Evolutionary conservation across 2,888 invertebrate genomes (phyloP).

Genomic region (Phasia obesa): DNA sequence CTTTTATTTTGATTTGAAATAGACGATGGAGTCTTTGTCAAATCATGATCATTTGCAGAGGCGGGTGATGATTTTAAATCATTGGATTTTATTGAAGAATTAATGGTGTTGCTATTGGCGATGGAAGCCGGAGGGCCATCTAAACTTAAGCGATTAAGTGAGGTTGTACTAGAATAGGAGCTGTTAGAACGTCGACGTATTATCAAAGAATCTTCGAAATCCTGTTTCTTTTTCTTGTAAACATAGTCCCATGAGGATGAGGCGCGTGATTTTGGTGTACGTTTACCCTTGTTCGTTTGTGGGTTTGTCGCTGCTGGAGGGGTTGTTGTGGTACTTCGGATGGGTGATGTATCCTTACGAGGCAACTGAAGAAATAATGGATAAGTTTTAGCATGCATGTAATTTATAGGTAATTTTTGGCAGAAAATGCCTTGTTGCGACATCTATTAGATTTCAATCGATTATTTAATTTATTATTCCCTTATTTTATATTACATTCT

Average conservation of each 20-base stretch:
- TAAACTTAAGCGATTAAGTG: slow-evolving; percentile 85
- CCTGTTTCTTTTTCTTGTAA: slow-evolving; percentile 84
- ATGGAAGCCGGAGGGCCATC: slow-evolving; percentile 74
- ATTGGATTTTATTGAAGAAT: slow-evolving; percentile 56
- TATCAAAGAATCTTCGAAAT: slow-evolving; percentile 89
- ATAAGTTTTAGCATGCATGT: background rate
- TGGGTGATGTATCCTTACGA: slow-evolving; percentile 63
- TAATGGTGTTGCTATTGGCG: slow-evolving; percentile 29
- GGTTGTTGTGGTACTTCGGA: slow-evolving; percentile 42
- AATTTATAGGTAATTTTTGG: background rate
- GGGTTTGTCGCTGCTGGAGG: slow-evolving; percentile 41
- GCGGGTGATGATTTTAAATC: slow-evolving; percentile 46
- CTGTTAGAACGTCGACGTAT: slow-evolving; percentile 92
- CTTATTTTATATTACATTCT: too few species aligned
- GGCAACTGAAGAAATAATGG: slow-evolving; percentile 37
- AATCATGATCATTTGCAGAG: slow-evolving; percentile 26
- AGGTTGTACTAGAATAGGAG: slow-evolving; percentile 89
- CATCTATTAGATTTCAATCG: too few species aligned
- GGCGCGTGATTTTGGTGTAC: slow-evolving; percentile 73
- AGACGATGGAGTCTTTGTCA: slow-evolving; percentile 13
- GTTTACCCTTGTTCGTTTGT: slow-evolving; percentile 67
- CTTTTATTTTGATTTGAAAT: slow-evolving; percentile 48
- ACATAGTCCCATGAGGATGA: slow-evolving; percentile 85
- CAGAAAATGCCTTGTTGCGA: too few species aligned
- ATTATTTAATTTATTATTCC: too few species aligned